A percentile compares a stretch with the other conserved stretches of the same genome.
Conservation (phyloP, 2,797 vertebrate genomes). For the Argya squamiceps region DNA sequence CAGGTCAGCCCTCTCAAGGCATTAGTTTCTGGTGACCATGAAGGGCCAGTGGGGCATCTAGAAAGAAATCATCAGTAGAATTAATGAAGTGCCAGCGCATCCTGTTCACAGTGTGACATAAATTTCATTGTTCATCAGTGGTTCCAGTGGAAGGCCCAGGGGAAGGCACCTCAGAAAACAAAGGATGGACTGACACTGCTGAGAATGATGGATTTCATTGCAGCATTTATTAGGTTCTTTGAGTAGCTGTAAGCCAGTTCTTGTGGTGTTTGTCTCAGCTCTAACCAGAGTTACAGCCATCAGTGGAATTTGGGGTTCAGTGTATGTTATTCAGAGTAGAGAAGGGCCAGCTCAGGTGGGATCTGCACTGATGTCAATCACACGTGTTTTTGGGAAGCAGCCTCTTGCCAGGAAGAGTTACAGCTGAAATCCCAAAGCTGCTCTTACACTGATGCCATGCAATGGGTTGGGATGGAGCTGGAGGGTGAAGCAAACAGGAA, state of each 20-base stretch:
- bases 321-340: not conserved
- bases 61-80: not conserved
- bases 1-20: too few relatives aligned
- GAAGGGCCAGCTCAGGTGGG: not conserved
- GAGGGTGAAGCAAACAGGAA: not conserved
- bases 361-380: fast-evolving
- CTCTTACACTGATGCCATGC: fast-evolving
- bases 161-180: not conserved
- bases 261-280: not conserved
- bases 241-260: not conserved
- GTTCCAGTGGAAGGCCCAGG: not conserved
- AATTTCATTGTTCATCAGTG: not conserved
- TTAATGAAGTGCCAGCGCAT: too few relatives aligned
- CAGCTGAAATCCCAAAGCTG: not conserved
- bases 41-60: too few relatives aligned
- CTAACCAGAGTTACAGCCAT: not conserved
- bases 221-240: not conserved
- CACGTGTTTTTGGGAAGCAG: not conserved
- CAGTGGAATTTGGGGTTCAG: not conserved
- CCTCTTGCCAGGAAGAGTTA: too few relatives aligned
- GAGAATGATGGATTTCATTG: not conserved
- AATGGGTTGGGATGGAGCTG: not conserved
- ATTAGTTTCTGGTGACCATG: too few relatives aligned
- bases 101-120: not conserved
- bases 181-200: not conserved